Percentiles rank a stretch among this genome's conserved stretches.
Evolutionary conservation across 2,797 vertebrate genomes (phyloP).

Genomic region (Austrolebias charrua): DNA sequence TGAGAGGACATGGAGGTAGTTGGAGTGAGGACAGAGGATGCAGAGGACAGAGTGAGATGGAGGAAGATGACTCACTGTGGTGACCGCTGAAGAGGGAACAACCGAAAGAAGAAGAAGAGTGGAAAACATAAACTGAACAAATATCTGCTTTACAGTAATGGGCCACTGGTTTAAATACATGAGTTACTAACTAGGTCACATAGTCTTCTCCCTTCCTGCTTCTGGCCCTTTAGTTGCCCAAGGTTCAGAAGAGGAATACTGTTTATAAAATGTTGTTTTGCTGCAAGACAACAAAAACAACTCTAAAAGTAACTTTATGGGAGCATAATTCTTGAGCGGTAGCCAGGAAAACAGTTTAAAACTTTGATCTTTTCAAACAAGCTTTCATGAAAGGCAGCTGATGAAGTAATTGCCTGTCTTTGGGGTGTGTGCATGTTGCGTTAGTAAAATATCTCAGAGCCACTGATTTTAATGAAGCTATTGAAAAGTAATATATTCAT

Average conservation of each 20-base stretch:
- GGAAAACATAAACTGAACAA: neutral
- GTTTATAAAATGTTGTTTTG: neutral
- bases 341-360: neutral
- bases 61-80: no score
- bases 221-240: neutral
- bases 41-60: no score
- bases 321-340: neutral
- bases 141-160: neutral
- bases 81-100: no score
- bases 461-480: no score
- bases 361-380: neutral
- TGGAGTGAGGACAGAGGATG: no score
- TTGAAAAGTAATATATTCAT: no score
- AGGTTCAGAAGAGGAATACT: neutral
- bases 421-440: no score
- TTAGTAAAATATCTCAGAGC: no score
- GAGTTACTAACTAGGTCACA: conserved; percentile 11
- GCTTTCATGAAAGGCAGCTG: no score
- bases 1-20: no score
- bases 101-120: neutral
- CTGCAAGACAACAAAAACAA: neutral
- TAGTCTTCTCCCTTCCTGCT: neutral
- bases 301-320: neutral
- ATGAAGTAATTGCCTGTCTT: no score
- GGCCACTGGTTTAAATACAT: neutral